Conservation (phyloP, 2,888 invertebrate species). For the Deilephila elpenor region DNA sequence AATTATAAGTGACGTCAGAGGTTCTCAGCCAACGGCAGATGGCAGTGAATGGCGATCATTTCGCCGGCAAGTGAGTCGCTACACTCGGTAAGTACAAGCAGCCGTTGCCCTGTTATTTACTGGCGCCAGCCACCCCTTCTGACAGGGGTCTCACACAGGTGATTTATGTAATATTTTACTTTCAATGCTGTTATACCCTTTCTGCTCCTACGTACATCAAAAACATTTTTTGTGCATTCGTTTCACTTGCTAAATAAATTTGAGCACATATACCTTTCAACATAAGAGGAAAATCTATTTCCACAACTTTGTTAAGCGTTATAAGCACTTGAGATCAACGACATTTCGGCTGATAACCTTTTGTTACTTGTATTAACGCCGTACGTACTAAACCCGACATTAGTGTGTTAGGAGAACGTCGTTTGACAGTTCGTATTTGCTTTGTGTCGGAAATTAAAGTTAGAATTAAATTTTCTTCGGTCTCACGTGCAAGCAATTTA, state of each 20-base stretch:
- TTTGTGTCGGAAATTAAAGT: no score
- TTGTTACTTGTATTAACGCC: not conserved
- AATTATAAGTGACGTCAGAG: slow-evolving; percentile 18
- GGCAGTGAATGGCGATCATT: slow-evolving; percentile 23
- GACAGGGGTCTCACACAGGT: slow-evolving; percentile 73
- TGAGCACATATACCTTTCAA: not conserved
- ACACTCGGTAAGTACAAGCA: slow-evolving; percentile 17
- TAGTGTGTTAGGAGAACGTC: not conserved
- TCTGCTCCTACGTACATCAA: slow-evolving; percentile 31
- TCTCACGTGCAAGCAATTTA: no score
- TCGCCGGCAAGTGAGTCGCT: not conserved
- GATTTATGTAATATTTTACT: slow-evolving; percentile 79
- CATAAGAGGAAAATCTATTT: not conserved
- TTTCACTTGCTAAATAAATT: slow-evolving; percentile 32
- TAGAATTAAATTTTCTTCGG: no score
- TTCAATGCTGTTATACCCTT: slow-evolving; percentile 62
- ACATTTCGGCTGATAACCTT: slow-evolving; percentile 2
- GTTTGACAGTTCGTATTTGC: no score
- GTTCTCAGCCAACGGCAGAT: not conserved
- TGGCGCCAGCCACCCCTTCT: slow-evolving; percentile 51
- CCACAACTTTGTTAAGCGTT: not conserved
- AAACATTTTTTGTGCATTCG: slow-evolving; percentile 35
- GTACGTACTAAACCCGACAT: not conserved
- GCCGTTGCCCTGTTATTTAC: slow-evolving; percentile 64
- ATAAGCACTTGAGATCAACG: not conserved